A percentile compares a stretch with the other conserved stretches of the same genome.
Evolutionary conservation across 2,888 invertebrate species (phyloP).

Genomic region (Furcula furcula): DNA sequence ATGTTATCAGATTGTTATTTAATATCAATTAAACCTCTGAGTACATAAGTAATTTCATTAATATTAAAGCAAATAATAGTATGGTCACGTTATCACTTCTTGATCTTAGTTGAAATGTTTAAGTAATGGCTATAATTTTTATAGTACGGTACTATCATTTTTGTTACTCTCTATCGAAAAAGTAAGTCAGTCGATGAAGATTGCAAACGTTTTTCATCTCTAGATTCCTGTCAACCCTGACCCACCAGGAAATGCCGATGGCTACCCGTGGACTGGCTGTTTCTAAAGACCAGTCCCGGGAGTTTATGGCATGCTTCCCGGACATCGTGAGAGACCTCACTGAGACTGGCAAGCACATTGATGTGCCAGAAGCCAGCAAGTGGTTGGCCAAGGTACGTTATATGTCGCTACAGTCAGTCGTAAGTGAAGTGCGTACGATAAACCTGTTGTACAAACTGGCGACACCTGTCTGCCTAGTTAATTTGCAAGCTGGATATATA

Average conservation of each 20-base stretch:
- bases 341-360: conserved; percentile 87
- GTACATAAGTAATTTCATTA: neutral
- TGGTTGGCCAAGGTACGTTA: conserved; percentile 89
- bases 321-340: conserved; percentile 92
- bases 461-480: conserved; percentile 23
- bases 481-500: neutral
- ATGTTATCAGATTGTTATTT: conserved; percentile 2
- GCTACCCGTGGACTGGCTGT: conserved; percentile 84
- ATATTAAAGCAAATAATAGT: no score
- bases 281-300: conserved; percentile 91
- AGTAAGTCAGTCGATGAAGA: conserved; percentile 17
- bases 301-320: conserved; percentile 94
- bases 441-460: conserved; percentile 31
- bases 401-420: conserved; percentile 45
- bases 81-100: no score
- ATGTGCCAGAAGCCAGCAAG: conserved; percentile 90
- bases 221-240: conserved; percentile 83
- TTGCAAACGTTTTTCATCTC: conserved; percentile 40
- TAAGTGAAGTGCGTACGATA: conserved; percentile 32
- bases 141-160: no score
- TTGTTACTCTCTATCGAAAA: no score
- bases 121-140: no score
- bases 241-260: conserved; percentile 82
- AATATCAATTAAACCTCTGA: neutral
- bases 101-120: no score